Conservation (phyloP, 1,140 invertebrate species). For the Olivierus martensii region DNA sequence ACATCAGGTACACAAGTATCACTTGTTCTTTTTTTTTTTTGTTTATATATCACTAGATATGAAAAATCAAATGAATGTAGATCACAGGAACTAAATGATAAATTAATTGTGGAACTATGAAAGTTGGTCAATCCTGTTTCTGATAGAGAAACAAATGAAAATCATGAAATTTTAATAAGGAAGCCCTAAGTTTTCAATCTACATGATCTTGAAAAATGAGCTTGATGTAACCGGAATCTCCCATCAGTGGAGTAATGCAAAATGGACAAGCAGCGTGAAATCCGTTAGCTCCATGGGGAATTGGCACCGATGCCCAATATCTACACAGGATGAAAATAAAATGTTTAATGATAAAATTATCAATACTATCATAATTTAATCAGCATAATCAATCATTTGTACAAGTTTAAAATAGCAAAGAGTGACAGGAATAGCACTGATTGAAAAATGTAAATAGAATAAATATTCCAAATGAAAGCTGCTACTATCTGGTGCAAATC, state of each 20-base stretch:
- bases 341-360: background rate
- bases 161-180: too few relatives aligned
- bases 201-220: conserved; percentile 97
- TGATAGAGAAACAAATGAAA: too few relatives aligned
- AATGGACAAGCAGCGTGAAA: conserved; percentile 97
- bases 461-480: background rate
- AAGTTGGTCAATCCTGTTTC: too few relatives aligned
- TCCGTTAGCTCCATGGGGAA: conserved; percentile 95
- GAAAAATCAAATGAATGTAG: too few relatives aligned
- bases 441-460: background rate
- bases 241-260: conserved; percentile 82
- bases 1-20: too few relatives aligned
- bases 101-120: too few relatives aligned
- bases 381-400: background rate
- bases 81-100: too few relatives aligned
- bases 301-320: conserved; percentile 85
- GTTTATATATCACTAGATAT: too few relatives aligned
- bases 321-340: too few relatives aligned
- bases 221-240: conserved; percentile 78
- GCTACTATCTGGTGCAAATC: background rate
- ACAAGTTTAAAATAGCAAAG: background rate
- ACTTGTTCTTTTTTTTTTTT: too few relatives aligned
- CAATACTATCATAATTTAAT: background rate
- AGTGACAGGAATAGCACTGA: background rate
- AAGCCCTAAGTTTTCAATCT: conserved; percentile 40